Conservation (phyloP, 2,888 invertebrate species). For the Thecocarcelia acutangulata region DNA sequence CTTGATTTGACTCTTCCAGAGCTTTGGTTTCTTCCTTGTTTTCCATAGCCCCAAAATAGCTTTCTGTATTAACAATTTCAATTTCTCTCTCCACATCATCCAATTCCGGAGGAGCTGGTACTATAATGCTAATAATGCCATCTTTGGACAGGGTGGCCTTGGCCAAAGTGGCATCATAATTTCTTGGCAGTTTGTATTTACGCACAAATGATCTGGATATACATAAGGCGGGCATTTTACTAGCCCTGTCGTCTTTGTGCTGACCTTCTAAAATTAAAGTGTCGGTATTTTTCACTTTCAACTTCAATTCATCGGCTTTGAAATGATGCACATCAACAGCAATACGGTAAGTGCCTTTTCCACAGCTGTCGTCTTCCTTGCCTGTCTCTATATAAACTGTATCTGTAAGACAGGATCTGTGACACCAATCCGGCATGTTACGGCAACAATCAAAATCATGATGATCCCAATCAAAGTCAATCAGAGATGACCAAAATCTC, state of each 20-base stretch:
- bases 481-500: conserved; percentile 56
- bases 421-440: conserved; percentile 74
- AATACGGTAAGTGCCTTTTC: conserved; percentile 78
- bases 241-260: conserved; percentile 75
- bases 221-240: conserved; percentile 75
- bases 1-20: conserved; percentile 53
- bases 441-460: conserved; percentile 55
- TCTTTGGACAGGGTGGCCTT: conserved; percentile 78
- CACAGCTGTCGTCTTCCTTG: conserved; percentile 73
- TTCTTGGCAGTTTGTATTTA: conserved; percentile 78
- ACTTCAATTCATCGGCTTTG: conserved; percentile 75
- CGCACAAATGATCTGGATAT: conserved; percentile 78
- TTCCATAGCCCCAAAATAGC: conserved; percentile 76
- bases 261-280: conserved; percentile 77
- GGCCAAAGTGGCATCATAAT: conserved; percentile 78
- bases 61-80: conserved; percentile 76
- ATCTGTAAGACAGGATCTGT: conserved; percentile 77
- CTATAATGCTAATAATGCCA: conserved; percentile 78
- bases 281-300: conserved; percentile 78
- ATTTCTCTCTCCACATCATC: conserved; percentile 78
- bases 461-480: conserved; percentile 43
- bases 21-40: conserved; percentile 54
- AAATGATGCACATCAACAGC: conserved; percentile 79
- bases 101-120: conserved; percentile 78
- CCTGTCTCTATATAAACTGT: conserved; percentile 77